Evolutionary conservation across 2,113 vertebrate species (phyloP), one percentile per base, ranked within the genome.

Genomic region (Amphiprion percula): DNA sequence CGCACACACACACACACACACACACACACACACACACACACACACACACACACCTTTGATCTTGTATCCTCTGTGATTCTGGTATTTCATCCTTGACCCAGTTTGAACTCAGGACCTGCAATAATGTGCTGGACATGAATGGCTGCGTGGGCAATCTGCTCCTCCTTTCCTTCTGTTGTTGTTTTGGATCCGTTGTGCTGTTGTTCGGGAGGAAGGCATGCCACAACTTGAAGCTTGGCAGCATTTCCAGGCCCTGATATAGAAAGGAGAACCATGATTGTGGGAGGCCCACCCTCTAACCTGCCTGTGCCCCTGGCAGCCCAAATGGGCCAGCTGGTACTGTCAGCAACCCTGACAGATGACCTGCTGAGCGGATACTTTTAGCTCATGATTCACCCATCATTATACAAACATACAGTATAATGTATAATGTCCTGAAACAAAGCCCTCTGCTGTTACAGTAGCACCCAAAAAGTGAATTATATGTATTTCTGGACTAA

Each of bases 361-460:
- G 84, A 89, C 92, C 90, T 88, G 91, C 89, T 85, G 90, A 71
- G 90, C 3, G n/a, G 83, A 89, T 86, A 80, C 81, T 92, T 93
- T 92, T 91, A 91, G 91, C 88, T 88, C 82, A 86, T 92, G 92
- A 92, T 80, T 92, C 91, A 90, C 64, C 50, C 68, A 39, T 83
- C 82, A 80, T 88, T 66, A 87, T 80, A 80, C 68, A 84, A 77
- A 84, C 71, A 56, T 79, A 85, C 60, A 72, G 33, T 80, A 44
- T 62, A 37, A 80, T 68, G 64, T 59, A 65, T 68, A 68, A 65
- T 60, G 52, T 14, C 52, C 49, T 39, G 50, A 63, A 69, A 69
- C 17, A 23, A 68, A 78, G 21, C 14, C 14, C 33, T 44, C 10
- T 26, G 23, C 50, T 37, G 4, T 52, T 39, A 37, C 8, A 47